Conservation (phyloP, 2,888 invertebrate genomes). For the Sussaba pulchella region DNA sequence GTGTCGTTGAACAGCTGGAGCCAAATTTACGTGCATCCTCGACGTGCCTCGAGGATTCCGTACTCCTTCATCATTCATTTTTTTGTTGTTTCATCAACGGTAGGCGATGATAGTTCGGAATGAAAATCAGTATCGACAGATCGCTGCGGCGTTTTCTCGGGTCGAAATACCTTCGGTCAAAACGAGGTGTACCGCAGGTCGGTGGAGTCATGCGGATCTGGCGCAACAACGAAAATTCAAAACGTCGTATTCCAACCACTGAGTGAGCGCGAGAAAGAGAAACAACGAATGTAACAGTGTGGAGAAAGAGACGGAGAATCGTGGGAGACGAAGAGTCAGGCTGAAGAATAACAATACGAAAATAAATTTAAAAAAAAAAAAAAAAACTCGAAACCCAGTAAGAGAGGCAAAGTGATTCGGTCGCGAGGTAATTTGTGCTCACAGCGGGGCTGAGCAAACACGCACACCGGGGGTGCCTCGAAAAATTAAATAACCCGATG, state of each 20-base stretch:
- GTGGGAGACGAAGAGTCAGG: slow-evolving; percentile 50
- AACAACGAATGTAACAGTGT: slow-evolving; percentile 33
- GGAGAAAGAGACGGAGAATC: background rate
- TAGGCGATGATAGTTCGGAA: slow-evolving; percentile 43
- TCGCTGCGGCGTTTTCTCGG: slow-evolving; percentile 14
- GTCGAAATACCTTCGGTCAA: slow-evolving; percentile 26
- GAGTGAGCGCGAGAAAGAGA: slow-evolving; percentile 18
- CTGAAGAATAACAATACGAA: slow-evolving; percentile 49
- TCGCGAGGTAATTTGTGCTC: slow-evolving; percentile 88
- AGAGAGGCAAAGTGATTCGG: slow-evolving; percentile 82
- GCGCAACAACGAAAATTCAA: slow-evolving; percentile 59
- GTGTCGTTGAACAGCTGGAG: background rate
- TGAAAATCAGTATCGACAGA: slow-evolving; percentile 60
- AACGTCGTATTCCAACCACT: background rate
- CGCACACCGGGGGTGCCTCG: slow-evolving; percentile 84
- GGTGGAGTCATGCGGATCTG: slow-evolving; percentile 50
- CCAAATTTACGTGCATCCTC: background rate
- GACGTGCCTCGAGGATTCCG: background rate
- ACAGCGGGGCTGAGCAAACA: slow-evolving; percentile 88
- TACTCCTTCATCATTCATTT: background rate
- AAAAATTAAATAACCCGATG: slow-evolving; percentile 87
- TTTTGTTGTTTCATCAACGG: background rate
- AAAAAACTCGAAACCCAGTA: slow-evolving; percentile 1
- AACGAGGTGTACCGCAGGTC: slow-evolving; percentile 20
- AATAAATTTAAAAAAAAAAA: slow-evolving; percentile 19